These are phyloP conservation scores for Atta colombica DNA, from an alignment of 1,140 invertebrate species.

Conservation along the genomic window DNA sequence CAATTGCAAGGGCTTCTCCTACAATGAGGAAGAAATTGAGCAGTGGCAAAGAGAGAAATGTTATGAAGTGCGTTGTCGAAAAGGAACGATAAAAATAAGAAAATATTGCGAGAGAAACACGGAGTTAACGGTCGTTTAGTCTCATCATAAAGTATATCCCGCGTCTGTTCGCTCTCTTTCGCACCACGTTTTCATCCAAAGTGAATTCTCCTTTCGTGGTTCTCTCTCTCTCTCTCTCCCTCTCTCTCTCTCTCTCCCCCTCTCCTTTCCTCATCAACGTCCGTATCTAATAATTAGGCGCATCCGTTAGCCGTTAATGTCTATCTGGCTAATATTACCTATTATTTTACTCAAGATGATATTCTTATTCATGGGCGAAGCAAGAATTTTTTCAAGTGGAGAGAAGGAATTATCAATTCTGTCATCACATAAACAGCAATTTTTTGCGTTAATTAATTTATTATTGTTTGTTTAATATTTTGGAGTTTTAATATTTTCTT, in stretches of 20 bases:
- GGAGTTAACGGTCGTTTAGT: slow-evolving; percentile 77
- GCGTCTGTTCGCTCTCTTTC: slow-evolving; percentile 47
- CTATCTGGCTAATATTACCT: slow-evolving; percentile 16
- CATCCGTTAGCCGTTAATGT: slow-evolving; percentile 25
- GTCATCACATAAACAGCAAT: too few species aligned
- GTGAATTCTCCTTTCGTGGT: slow-evolving; percentile 13
- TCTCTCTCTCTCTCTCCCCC: not conserved
- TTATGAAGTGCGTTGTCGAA: slow-evolving; percentile 35
- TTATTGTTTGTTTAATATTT: too few species aligned
- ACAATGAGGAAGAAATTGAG: slow-evolving; percentile 9
- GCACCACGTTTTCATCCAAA: slow-evolving; percentile 23
- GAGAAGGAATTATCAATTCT: too few species aligned
- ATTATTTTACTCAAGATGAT: slow-evolving; percentile 60
- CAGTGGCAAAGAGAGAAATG: not conserved
- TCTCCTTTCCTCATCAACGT: not conserved
- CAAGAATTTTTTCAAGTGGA: too few species aligned
- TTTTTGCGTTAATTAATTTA: too few species aligned
- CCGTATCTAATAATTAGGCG: slow-evolving; percentile 32
- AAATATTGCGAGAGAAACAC: slow-evolving; percentile 63
- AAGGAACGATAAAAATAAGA: slow-evolving; percentile 45
- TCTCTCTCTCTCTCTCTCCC: too few species aligned
- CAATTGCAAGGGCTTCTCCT: not conserved
- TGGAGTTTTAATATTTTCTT: too few species aligned
- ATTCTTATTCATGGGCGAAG: slow-evolving; percentile 73
- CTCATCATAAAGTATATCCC: slow-evolving; percentile 76